phyloP scores from a whole-genome alignment of 2,113 vertebrate genomes.

The Pelvicachromis taeniatus region DNA sequence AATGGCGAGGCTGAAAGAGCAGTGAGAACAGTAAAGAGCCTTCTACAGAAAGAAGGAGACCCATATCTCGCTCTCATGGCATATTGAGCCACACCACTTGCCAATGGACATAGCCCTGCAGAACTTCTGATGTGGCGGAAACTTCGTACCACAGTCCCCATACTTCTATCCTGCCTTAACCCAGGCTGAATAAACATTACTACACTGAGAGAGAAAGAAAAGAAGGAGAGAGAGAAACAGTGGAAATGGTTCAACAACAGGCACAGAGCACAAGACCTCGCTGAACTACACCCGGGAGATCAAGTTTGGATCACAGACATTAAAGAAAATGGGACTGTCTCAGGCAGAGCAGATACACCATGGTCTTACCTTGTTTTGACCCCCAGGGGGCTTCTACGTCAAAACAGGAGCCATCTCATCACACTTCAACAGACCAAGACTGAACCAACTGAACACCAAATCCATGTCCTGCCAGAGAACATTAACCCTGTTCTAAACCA shows the following conservation, averaged over 20 bases:
- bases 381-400: not conserved
- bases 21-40: not conserved
- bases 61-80: not conserved
- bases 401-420: not conserved
- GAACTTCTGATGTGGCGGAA: not conserved
- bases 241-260: not conserved
- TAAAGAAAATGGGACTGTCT: not conserved
- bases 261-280: not conserved
- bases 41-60: not conserved
- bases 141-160: not conserved
- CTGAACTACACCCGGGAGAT: not conserved
- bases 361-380: not conserved
- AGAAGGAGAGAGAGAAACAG: not conserved
- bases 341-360: not conserved
- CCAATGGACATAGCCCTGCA: not conserved
- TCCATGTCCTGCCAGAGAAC: too few species aligned
- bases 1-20: not conserved
- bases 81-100: fast-evolving
- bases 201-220: not conserved
- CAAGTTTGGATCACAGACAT: not conserved
- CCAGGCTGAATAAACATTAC: not conserved
- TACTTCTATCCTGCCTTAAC: not conserved
- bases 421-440: not conserved
- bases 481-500: too few species aligned
- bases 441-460: not conserved